Percentiles rank a stretch among this genome's conserved stretches.
These are phyloP conservation scores for Cyclopterus lumpus DNA, from an alignment of 2,797 vertebrate species.

Conservation along the genomic window DNA sequence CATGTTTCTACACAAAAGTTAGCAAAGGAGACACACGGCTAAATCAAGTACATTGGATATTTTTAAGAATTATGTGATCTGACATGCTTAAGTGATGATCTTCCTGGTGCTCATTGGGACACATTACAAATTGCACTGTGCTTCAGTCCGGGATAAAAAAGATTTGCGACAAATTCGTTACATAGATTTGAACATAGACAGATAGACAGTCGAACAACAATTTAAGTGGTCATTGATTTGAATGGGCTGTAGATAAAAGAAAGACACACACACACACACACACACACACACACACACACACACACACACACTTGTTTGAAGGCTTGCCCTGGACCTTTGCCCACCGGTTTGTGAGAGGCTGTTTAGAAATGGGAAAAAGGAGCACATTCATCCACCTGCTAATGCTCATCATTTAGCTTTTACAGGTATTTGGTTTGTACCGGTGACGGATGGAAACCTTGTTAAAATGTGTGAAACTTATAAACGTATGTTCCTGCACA, in stretches of 20 bases:
- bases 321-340: conserved; percentile 53
- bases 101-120: conserved; percentile 4
- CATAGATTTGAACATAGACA: conserved; percentile 9
- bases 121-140: not conserved
- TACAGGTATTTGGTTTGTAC: conserved; percentile 59
- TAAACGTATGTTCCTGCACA: conserved; percentile 2
- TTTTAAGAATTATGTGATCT: conserved; percentile 12
- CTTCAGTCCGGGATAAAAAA: not conserved
- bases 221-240: conserved; percentile 15
- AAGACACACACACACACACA: not conserved
- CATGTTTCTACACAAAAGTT: not conserved
- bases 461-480: conserved; percentile 46
- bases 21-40: not conserved
- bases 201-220: not conserved
- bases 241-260: conserved; percentile 21
- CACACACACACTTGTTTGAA: conserved; percentile 41
- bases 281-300: not conserved
- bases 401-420: conserved; percentile 57
- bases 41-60: not conserved
- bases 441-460: conserved; percentile 43
- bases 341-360: conserved; percentile 47
- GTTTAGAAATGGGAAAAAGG: conserved; percentile 30
- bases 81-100: conserved; percentile 13
- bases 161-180: not conserved
- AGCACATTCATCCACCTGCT: conserved; percentile 48